Evolutionary conservation across 2,797 vertebrate species (phyloP).

Genomic region (Neopelma chrysocephalum): DNA sequence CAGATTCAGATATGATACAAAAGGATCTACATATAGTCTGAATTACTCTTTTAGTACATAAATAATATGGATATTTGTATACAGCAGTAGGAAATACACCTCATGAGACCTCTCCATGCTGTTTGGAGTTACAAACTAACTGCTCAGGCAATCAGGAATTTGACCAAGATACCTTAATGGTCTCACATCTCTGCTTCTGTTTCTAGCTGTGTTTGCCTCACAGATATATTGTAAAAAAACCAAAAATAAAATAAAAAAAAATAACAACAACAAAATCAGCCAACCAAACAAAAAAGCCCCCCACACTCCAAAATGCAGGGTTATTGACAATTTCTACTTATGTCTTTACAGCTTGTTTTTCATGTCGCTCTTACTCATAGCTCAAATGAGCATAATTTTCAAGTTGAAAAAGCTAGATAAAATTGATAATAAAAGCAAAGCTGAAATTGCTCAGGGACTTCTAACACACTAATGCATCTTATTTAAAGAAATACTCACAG

Average conservation of each 20-base stretch:
- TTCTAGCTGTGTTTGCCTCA: background rate
- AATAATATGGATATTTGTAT: background rate
- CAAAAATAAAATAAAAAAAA: background rate
- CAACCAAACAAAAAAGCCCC: accelerated
- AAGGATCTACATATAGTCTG: background rate
- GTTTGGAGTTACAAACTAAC: background rate
- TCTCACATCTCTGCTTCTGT: background rate
- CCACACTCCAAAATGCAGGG: background rate
- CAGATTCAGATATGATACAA: background rate
- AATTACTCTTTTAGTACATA: background rate
- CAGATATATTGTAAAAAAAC: background rate
- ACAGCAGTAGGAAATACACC: background rate
- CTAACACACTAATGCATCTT: background rate
- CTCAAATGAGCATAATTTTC: background rate
- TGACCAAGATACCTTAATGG: background rate
- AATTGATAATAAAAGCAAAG: background rate
- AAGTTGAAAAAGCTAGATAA: background rate
- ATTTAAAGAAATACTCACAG: background rate
- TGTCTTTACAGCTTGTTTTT: background rate
- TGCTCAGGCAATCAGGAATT: background rate
- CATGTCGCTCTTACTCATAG: background rate
- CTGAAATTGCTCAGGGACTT: background rate
- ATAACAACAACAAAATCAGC: no score
- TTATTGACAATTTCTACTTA: background rate
- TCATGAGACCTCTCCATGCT: background rate